Conservation (phyloP, 2,113 vertebrate species). For the Prietella phreatophila region DNA sequence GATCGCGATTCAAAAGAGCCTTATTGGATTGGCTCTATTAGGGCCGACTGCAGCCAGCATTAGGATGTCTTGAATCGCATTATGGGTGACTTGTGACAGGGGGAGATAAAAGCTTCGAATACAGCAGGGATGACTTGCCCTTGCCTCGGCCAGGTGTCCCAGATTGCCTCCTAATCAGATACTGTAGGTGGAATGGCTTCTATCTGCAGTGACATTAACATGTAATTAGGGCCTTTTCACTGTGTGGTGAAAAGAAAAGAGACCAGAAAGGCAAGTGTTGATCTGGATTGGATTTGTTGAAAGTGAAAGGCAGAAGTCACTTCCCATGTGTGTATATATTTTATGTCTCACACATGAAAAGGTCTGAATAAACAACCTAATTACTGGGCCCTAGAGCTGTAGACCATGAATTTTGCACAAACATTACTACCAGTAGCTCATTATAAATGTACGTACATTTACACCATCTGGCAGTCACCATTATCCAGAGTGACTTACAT, state of each 20-base stretch:
- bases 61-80: slow-evolving; percentile 70
- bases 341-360: slow-evolving; percentile 18
- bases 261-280: slow-evolving; percentile 37
- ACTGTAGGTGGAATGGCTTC: slow-evolving; percentile 57
- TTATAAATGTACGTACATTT: not conserved
- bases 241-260: slow-evolving; percentile 43
- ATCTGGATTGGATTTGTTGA: slow-evolving; percentile 46
- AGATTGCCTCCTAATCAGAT: slow-evolving; percentile 64
- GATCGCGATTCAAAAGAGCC: slow-evolving; percentile 61
- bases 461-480: slow-evolving; percentile 1
- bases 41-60: slow-evolving; percentile 56
- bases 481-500: not conserved
- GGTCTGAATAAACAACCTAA: slow-evolving; percentile 23
- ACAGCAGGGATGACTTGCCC: slow-evolving; percentile 53
- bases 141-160: slow-evolving; percentile 66
- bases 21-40: slow-evolving; percentile 63
- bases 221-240: slow-evolving; percentile 55
- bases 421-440: not conserved
- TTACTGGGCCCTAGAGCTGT: slow-evolving; percentile 8
- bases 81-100: slow-evolving; percentile 60
- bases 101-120: slow-evolving; percentile 65
- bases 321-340: slow-evolving; percentile 26
- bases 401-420: not conserved
- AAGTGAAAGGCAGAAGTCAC: slow-evolving; percentile 19
- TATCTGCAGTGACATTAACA: slow-evolving; percentile 56